phyloP scores from a whole-genome alignment of 2,797 vertebrate genomes.

The Dendrocincla tyrannina region DNA sequence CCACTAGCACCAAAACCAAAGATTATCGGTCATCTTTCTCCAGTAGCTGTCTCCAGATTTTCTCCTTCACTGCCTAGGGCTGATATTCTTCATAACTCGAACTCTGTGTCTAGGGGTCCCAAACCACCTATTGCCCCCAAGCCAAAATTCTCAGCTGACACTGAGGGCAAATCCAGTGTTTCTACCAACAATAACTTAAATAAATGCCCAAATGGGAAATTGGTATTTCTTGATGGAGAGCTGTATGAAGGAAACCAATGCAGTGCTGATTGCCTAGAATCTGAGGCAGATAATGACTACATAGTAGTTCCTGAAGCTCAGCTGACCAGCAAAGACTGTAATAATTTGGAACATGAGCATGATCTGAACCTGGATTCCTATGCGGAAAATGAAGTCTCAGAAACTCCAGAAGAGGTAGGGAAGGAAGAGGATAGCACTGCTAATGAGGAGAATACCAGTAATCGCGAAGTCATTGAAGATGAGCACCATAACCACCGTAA shows the following conservation, averaged over 20 bases:
- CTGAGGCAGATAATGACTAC: conserved; percentile 64
- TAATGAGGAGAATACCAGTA: conserved; percentile 65
- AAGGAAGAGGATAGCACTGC: not conserved
- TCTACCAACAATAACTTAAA: conserved; percentile 74
- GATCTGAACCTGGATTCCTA: not conserved
- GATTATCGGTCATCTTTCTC: conserved; percentile 77
- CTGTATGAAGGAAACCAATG: conserved; percentile 67
- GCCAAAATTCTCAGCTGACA: conserved; percentile 80
- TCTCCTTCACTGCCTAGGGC: conserved; percentile 79
- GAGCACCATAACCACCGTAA: not conserved
- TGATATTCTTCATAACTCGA: conserved; percentile 63
- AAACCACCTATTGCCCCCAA: conserved; percentile 91
- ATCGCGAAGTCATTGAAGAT: conserved; percentile 72
- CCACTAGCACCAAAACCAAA: conserved; percentile 88
- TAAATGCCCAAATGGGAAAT: conserved; percentile 82
- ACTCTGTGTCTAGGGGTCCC: conserved; percentile 81
- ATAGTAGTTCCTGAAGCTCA: conserved; percentile 51
- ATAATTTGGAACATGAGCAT: conserved; percentile 28
- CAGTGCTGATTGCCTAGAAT: conserved; percentile 47
- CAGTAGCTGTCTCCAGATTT: conserved; percentile 71
- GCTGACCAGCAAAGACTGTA: conserved; percentile 29
- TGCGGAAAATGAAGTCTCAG: not conserved
- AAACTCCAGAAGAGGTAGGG: not conserved
- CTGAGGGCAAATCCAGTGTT: conserved; percentile 71
- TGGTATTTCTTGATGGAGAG: conserved; percentile 73